These are phyloP conservation scores for Leuciscus idus DNA, from an alignment of 2,113 vertebrate genomes.

Conservation along the genomic window DNA sequence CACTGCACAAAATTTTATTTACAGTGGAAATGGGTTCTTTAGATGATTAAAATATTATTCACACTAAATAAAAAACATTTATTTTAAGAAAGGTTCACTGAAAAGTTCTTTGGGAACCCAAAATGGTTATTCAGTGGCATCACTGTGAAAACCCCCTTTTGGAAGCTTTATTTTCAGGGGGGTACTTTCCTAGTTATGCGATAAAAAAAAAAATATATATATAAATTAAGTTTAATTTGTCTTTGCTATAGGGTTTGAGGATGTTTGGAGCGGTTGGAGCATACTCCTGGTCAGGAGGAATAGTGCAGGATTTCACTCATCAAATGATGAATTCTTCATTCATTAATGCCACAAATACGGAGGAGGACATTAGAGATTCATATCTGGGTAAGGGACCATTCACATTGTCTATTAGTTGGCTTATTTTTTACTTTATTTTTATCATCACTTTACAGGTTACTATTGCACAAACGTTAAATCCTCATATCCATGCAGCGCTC, in stretches of 20 bases:
- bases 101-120: no score
- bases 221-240: background rate
- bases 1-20: no score
- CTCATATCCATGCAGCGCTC: background rate
- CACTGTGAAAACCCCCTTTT: no score
- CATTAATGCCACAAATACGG: constrained; percentile 53
- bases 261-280: constrained; percentile 61
- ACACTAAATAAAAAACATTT: no score
- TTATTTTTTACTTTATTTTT: background rate
- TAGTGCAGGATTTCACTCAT: constrained; percentile 25
- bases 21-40: no score
- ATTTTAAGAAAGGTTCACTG: no score
- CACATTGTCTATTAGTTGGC: background rate
- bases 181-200: no score
- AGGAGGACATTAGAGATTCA: constrained; percentile 53
- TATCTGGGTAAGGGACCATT: constrained; percentile 56
- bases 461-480: background rate
- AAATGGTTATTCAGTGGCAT: no score
- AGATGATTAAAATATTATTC: no score
- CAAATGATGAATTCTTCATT: constrained; percentile 40
- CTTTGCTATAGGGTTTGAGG: constrained; percentile 47
- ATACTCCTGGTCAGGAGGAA: constrained; percentile 64
- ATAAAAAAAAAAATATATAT: background rate
- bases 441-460: background rate
- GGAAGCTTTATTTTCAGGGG: no score